A percentile compares a stretch with the other conserved stretches of the same genome.
These are phyloP conservation scores for Chamaetylas fuelleborni DNA, from an alignment of 2,113 vertebrate species.

Conservation along the genomic window DNA sequence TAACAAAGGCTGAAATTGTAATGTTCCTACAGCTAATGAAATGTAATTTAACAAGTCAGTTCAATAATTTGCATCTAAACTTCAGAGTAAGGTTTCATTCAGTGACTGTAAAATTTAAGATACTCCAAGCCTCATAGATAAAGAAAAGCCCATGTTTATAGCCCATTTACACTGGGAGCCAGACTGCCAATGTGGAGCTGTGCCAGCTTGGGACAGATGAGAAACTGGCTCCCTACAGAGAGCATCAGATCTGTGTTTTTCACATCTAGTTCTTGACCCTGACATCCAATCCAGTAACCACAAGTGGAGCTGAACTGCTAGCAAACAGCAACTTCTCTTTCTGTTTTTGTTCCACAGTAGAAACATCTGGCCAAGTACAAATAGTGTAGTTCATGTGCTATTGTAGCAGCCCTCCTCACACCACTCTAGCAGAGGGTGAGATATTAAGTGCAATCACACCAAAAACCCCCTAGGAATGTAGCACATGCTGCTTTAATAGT, in stretches of 20 bases:
- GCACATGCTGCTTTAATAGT: neutral
- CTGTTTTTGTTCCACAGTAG: neutral
- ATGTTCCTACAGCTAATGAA: slow-evolving; percentile 30
- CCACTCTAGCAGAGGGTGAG: neutral
- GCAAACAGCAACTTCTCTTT: neutral
- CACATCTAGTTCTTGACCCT: neutral
- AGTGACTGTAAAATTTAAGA: slow-evolving; percentile 7
- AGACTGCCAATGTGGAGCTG: neutral
- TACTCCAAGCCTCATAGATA: neutral
- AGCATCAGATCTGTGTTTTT: neutral
- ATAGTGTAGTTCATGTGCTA: neutral
- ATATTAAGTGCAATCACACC: neutral
- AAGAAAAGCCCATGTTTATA: neutral
- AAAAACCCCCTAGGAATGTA: neutral
- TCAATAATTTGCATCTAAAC: slow-evolving; percentile 25
- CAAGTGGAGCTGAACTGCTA: neutral
- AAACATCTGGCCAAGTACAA: neutral
- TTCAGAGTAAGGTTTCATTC: neutral
- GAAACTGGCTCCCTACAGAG: neutral
- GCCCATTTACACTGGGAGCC: neutral
- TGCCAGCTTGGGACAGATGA: slow-evolving; percentile 6
- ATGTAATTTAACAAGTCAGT: slow-evolving; percentile 20
- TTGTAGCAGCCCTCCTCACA: neutral
- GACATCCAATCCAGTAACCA: neutral
- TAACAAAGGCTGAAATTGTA: neutral